phyloP scores from a whole-genome alignment of 2,888 invertebrate species.

The Schrankia costaestrigalis region DNA sequence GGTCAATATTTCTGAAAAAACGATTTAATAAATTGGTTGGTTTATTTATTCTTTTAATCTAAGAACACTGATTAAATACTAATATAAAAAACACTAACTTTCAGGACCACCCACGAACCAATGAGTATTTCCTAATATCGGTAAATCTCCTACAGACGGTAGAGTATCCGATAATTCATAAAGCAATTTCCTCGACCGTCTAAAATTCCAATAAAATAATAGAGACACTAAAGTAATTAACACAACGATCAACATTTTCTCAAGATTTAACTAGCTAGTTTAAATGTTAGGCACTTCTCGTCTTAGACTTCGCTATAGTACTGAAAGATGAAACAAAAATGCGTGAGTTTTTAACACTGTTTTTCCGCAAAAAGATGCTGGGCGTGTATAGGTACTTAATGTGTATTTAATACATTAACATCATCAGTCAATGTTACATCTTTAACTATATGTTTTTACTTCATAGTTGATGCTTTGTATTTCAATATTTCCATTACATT shows the following conservation, averaged over 20 bases:
- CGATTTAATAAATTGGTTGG: no score
- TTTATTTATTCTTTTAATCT: no score
- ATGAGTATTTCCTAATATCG: conserved; percentile 58
- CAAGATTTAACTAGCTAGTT: background rate
- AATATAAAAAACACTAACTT: no score
- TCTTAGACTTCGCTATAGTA: conserved; percentile 5
- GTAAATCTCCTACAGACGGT: conserved; percentile 45
- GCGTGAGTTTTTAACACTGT: conserved; percentile 5
- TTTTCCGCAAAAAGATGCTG: conserved; percentile 10
- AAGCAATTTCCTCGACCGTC: conserved; percentile 43
- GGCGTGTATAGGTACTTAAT: no score
- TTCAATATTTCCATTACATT: no score
- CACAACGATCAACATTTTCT: conserved; percentile 46
- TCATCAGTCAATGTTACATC: background rate
- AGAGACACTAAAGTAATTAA: conserved; percentile 38
- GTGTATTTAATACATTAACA: background rate
- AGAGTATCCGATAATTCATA: conserved; percentile 49
- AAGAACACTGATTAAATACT: no score
- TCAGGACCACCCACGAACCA: conserved; percentile 66
- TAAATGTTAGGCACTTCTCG: conserved; percentile 5
- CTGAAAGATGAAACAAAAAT: conserved; percentile 8
- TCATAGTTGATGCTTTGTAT: no score
- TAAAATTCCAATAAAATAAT: conserved; percentile 50
- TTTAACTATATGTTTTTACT: no score
- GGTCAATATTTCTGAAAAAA: conserved; percentile 50